These are phyloP conservation scores for Synanthedon tipuliformis DNA, from an alignment of 2,888 invertebrate genomes.

Conservation along the genomic window DNA sequence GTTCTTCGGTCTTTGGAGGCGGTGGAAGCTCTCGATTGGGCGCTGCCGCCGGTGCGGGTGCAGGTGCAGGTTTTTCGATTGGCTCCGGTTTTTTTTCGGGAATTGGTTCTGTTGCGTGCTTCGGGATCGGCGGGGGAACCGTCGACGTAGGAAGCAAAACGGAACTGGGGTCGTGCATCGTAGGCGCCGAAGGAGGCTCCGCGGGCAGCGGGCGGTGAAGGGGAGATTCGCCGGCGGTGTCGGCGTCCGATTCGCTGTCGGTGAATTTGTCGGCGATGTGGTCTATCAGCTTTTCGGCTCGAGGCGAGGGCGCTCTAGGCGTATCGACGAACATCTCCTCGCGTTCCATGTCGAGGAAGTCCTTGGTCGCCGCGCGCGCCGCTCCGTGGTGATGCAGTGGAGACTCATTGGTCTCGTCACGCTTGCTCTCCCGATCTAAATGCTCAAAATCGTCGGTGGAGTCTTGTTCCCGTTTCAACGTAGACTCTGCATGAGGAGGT, in stretches of 20 bases:
- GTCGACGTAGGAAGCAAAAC: constrained; percentile 9
- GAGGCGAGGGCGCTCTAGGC: constrained; percentile 36
- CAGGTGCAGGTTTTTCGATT: constrained; percentile 15
- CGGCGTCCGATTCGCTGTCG: constrained; percentile 70
- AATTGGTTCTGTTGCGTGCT: constrained; percentile 11
- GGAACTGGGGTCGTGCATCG: neutral
- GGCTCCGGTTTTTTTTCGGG: neutral
- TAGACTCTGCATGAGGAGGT: constrained; percentile 10
- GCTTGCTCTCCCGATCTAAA: constrained; percentile 71
- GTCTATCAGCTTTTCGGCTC: constrained; percentile 42
- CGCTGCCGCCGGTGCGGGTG: constrained; percentile 6
- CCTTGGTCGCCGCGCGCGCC: constrained; percentile 41
- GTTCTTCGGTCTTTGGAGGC: constrained; percentile 11
- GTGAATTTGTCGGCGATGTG: constrained; percentile 69
- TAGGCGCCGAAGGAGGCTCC: constrained; percentile 8
- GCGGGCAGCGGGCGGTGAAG: constrained; percentile 41
- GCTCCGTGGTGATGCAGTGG: constrained; percentile 29
- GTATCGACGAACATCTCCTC: constrained; percentile 47
- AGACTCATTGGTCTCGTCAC: constrained; percentile 36
- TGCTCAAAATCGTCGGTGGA: constrained; percentile 82
- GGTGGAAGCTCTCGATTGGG: constrained; percentile 8
- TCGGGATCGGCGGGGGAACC: constrained; percentile 8
- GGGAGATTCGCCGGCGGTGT: constrained; percentile 57
- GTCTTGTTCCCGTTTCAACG: constrained; percentile 73
- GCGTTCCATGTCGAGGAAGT: constrained; percentile 62